Base-by-base conservation (phyloP, 1,140 invertebrate species). In the Danaus plexippus region DNA sequence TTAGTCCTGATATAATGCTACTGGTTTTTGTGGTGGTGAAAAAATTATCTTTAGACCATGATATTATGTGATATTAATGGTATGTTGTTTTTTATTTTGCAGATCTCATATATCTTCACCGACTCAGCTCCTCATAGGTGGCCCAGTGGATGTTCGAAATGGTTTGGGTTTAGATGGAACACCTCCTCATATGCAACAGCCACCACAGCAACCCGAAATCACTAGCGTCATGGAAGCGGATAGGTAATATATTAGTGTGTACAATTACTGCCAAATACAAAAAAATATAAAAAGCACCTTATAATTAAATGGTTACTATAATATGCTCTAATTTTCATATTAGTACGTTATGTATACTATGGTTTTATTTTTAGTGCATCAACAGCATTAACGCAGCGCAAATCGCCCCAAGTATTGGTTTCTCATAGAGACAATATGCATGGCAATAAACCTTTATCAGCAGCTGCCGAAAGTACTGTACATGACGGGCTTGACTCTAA, bases 401-500 rank as follows among this genome's bases (percentile, higher is more conserved):
- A 87, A 47, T 87, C 84, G 2, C 84, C 84, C 0, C 77, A 77
- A 50, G 69, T 68, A 51, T 47, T 77, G 11, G 75, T 78, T 64
- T 71, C 67, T 1, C 79, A 82, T 12, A 63, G 79, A 9, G 83
- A 87, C 5, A 77, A 65, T 43, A 63, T 77, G 53, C 74, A 81
- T 52, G 76, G 75, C 54, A 86, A 80, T 57, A 88, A 87, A 57
- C 87, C 87, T 0, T 57, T 88, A 11, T 81, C 81, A 11, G 87
- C 86, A 7, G 88, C 88, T 1, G 88, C 88, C 7, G 91, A 79
- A 81, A 89, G 79, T 77, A 90, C 83, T 57, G 91, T 80, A 64
- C 91, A 74, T 73, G 93, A 90, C 82, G 92, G 77, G 65, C 89
- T 83, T 1, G 93, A 94, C 75, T 90, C 92, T 11, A 92, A 93